Base-by-base conservation (phyloP, 2,888 invertebrate species). In the Ornithoptera alexandrae region DNA sequence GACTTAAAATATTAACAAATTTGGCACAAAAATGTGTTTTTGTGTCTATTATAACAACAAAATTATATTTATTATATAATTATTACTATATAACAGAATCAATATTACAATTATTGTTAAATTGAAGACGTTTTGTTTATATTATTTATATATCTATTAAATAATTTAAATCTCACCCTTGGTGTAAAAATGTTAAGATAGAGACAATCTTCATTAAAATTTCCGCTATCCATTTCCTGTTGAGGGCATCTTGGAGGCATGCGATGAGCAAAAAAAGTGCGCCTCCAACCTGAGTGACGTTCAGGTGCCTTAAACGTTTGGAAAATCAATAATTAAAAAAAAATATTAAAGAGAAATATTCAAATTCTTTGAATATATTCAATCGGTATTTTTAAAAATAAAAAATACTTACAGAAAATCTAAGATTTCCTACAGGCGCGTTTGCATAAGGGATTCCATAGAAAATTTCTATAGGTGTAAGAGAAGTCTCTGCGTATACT, bases 141-240 rank as follows among this genome's bases (percentile, higher is more conserved):
- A 15, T 15, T 17, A 50, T 15, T 50, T 50, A 50, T 5, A 56
- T 20, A 56, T 15, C 0, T 22, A 57, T 7, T 57, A 4, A 20
- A 57, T 30, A 53, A 58, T 20, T 24, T 2, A 8, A 30, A 69
- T 61, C 72, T 72, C 77, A 95, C 96, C 93, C 95, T 94, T 62
- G 98, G 96, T 3, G 96, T 95, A 97, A 98, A 98, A 73, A 98
- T 95, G 81, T 98, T 98, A 65, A 98, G 88, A 82, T 95, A 97
- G n/a, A 98, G 93, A 80, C 98, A 98, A 86, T 98, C 97, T 90
- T 97, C 97, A 72, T 90, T 94, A 76, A 79, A 88, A 53, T 83
- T 83, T 58, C 77, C 83, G 68, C 77, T 81, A 63, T 79, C 77
- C 70, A 82, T 84, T 56, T 73, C 82, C 62, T 93, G 83, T 81